Base-by-base conservation (phyloP, 2,113 vertebrate species). In the Salminus brasiliensis region DNA sequence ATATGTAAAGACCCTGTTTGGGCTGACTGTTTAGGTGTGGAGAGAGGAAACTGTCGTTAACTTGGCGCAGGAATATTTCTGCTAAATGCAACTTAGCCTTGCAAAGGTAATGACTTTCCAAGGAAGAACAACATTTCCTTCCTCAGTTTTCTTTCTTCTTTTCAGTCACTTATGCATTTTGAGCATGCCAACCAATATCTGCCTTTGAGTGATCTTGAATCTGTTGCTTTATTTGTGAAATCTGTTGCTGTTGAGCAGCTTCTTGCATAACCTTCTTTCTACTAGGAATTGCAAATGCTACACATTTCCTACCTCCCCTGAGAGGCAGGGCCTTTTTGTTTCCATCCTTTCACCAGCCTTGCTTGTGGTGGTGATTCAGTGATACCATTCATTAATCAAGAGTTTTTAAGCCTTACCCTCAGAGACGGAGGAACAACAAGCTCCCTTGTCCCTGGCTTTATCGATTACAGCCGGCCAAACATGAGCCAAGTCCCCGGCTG, bases 391-490 rank as follows among this genome's bases (percentile, higher is more conserved):
- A 76, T 79, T 78, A 41, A 75, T 62, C 66, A 21, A 65, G 78
- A 41, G 45, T 82, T 76, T 78, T 79, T 68, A 80, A 76, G 70
- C 16, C 53, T 45, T 55, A 18, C 60, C 69, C 59, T 45, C 10
- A 29, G 32, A 81, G 34, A 78, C 45, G 57, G 45, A 7, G 32
- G 30, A 80, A 77, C 49, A 78, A 66, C 74, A 78, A 83, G 71
- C 74, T 70, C 60, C 63, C 74, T 36, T 65, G 66, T 83, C 72
- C 57, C 32, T 47, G 32, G 23, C 60, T 77, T 80, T 83, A 85
- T 85, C 59, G 81, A 85, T 85, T 80, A 73, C 18, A 18, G 47
- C 78, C 69, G 59, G 30, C 36, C 47, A 59, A 74, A 74, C 41
- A 32, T 71, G 72, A 80, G 74, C 59, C 47, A 68, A 30, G 41